phyloP scores from a whole-genome alignment of 2,113 vertebrate genomes.

The Terrapene triunguis region DNA sequence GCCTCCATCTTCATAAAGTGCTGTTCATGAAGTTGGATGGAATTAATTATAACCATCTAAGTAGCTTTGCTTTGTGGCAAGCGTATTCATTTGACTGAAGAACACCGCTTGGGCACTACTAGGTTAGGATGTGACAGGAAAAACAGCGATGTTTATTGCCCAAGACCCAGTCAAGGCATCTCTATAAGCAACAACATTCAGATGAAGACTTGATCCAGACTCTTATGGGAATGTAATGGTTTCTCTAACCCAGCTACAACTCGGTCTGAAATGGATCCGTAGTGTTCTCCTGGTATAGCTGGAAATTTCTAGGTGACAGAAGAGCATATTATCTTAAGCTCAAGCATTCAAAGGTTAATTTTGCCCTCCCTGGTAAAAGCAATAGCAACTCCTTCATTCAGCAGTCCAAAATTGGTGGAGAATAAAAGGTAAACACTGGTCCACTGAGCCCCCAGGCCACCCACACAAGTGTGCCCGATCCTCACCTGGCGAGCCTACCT shows the following conservation, averaged over 20 bases:
- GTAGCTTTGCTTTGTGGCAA: not conserved
- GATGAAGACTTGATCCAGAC: slow-evolving; percentile 42
- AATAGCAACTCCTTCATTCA: not conserved
- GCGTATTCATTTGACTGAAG: too few species aligned
- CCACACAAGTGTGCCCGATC: not conserved
- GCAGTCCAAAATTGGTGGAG: not conserved
- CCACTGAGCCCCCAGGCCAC: too few species aligned
- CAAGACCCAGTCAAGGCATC: not conserved
- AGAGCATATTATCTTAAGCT: not conserved
- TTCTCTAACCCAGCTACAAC: slow-evolving; percentile 45
- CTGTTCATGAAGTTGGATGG: accelerated
- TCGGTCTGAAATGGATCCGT: not conserved
- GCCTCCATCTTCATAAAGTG: not conserved
- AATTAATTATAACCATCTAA: not conserved
- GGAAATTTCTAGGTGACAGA: not conserved
- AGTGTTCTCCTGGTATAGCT: not conserved
- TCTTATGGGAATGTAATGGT: not conserved
- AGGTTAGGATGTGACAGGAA: not conserved
- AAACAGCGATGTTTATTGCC: not conserved
- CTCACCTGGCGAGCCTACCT: not conserved
- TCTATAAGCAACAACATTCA: not conserved
- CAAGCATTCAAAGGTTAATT: not conserved
- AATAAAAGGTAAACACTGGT: not conserved
- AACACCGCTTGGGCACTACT: not conserved
- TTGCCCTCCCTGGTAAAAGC: not conserved